phyloP scores from a whole-genome alignment of 92 coral and sea anemone species.

The Umimayanthus kanabou region DNA sequence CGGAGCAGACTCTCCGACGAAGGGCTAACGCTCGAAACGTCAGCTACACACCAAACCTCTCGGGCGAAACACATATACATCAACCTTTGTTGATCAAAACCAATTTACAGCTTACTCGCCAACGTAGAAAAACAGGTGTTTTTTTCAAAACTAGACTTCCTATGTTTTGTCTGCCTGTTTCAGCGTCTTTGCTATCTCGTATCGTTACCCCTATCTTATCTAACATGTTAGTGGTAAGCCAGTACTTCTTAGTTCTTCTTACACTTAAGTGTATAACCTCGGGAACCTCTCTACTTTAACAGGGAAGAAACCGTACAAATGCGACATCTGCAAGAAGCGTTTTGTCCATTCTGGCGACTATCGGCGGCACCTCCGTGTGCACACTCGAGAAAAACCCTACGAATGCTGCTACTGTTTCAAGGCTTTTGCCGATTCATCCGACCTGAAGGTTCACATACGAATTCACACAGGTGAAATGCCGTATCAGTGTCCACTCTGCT shows the following conservation, averaged over 20 bases:
- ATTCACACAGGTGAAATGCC: conserved; percentile 47
- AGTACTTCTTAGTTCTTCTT: not conserved
- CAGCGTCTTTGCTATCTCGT: not conserved
- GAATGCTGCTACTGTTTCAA: conserved; percentile 43
- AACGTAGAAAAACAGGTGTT: no score
- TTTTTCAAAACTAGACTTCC: no score
- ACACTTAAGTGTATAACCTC: not conserved
- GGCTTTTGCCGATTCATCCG: conserved; percentile 43
- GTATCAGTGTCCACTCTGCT: conserved; percentile 42
- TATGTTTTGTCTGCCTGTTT: not conserved
- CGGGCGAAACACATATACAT: no score
- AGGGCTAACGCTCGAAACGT: no score
- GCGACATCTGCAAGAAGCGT: conserved; percentile 40
- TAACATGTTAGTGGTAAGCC: not conserved
- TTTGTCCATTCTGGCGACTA: conserved; percentile 42
- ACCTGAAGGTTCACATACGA: conserved; percentile 39
- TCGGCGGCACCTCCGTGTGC: conserved; percentile 34
- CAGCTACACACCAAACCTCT: no score
- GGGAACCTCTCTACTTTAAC: not conserved
- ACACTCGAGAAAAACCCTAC: conserved; percentile 40
- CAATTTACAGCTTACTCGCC: no score
- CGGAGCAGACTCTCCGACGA: no score
- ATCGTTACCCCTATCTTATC: no score
- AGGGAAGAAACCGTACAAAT: conserved; percentile 41
- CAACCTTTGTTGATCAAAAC: no score